Evolutionary conservation across 2,113 vertebrate genomes (phyloP), one percentile per base, ranked within the genome.

Genomic region (Heptranchias perlo): DNA sequence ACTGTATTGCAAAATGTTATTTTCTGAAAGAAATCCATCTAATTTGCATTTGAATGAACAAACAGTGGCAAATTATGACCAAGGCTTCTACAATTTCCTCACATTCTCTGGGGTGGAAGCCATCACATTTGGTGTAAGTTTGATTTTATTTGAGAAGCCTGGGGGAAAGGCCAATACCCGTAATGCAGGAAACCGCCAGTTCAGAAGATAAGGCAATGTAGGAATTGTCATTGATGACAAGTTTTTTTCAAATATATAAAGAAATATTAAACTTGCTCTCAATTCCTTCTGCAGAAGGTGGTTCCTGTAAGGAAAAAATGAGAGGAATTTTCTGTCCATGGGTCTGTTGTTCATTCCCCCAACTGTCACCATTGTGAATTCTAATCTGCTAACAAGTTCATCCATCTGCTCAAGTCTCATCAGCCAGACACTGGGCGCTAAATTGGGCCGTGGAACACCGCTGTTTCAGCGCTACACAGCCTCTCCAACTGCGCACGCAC

Each of bases 261-360:
- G 11, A 58, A 7, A 58, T 58, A 58, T 58, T 58, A 58, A 4
- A 58, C 58, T 58, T 35, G 39, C 31, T 84, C 39, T 84, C 78
- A 35, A 95, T 65, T 62, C 61, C 2, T 39, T 44, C 93, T 44
- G 61, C 28, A 95, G 97, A 97, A 97, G 0, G 23, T 52, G 86
- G 49, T 54, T 89, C 47, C 7, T 31, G 25, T 31, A 31, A 28
- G 47, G 39, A 18, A 84, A 84, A 54, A 52, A 6, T 25, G 13
- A 64, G 16, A 5, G n/a, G 61, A 39, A 35, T 64, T 94, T 44
- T 94, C 61, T n/a, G n/a, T 58, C 31, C 49, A 35, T 16, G 8
- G 52, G 52, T 10, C 35, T 64, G 31, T 35, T 58, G 89, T 64
- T n/a, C 91, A 64, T 64, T 94, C 61, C 61, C 61, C 61, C 14